A percentile compares a stretch with the other conserved stretches of the same genome.
These are phyloP conservation scores for Epinephelus cyanopodus DNA, from an alignment of 2,113 vertebrate species.

Conservation along the genomic window DNA sequence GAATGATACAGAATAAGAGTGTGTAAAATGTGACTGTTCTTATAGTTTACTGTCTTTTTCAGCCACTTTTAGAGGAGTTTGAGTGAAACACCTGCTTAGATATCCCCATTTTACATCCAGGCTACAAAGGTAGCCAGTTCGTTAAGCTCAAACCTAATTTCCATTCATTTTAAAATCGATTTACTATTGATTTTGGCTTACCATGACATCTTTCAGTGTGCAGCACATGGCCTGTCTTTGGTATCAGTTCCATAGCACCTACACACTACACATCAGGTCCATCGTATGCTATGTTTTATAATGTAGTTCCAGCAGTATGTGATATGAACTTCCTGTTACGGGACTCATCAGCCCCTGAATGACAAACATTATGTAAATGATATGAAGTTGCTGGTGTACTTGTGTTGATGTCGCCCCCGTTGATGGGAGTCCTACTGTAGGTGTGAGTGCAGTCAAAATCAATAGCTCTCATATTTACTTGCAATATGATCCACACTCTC, in stretches of 20 bases:
- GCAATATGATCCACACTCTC: slow-evolving; percentile 59
- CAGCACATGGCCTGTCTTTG: slow-evolving; percentile 40
- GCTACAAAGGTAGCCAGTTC: slow-evolving; percentile 30
- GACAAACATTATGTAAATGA: slow-evolving; percentile 52
- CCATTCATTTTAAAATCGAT: slow-evolving; percentile 73
- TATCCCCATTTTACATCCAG: slow-evolving; percentile 26
- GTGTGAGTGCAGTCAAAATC: slow-evolving; percentile 67
- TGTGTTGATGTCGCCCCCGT: slow-evolving; percentile 16
- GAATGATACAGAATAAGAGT: not conserved
- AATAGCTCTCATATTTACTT: slow-evolving; percentile 68
- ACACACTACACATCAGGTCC: slow-evolving; percentile 26
- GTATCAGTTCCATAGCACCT: slow-evolving; percentile 35
- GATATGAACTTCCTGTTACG: not conserved
- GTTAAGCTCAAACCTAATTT: slow-evolving; percentile 45
- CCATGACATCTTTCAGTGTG: slow-evolving; percentile 66
- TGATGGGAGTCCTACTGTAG: slow-evolving; percentile 43
- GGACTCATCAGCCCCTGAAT: slow-evolving; percentile 15
- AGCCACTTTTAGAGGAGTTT: not conserved
- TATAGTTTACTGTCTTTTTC: not conserved
- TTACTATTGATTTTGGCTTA: slow-evolving; percentile 68
- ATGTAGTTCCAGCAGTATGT: not conserved
- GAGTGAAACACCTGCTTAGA: not conserved
- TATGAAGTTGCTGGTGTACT: slow-evolving; percentile 21
- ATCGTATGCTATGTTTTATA: slow-evolving; percentile 3
- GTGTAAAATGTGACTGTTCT: not conserved